Evolutionary conservation across 2,888 invertebrate species (phyloP), one percentile per base, ranked within the genome.

Genomic region (Buathra laborator): DNA sequence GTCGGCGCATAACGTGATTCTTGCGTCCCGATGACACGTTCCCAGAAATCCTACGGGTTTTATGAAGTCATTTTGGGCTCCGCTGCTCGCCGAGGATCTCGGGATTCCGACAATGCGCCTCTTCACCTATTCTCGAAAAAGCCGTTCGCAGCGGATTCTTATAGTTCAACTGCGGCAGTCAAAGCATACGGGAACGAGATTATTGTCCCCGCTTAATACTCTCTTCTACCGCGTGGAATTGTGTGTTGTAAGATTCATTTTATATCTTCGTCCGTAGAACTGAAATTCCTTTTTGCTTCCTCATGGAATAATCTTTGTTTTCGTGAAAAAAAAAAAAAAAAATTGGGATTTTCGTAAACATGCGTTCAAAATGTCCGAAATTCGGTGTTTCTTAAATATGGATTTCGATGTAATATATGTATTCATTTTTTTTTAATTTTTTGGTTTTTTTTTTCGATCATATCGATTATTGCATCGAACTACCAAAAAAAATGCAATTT

Each of bases 21-120:
- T 64, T 72, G 19, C 32, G 43, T 83, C 64, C 77, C 83, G 86
- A 87, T 84, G 78, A 84, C 84, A 84, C 81, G 76, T 87, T 86
- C 83, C 82, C 71, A 83, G 87, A 56, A 86, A 87, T 86, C 75
- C 68, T 72, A 66, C 79, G 78, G 81, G 71, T 90, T 90, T 89
- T 90, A 89, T 86, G 83, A 88, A 89, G 87, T 88, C 87, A 89
- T 89, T 89, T 88, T 74, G 74, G 62, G 75, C 56, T n/a, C 79
- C 56, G 66, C 46, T 53, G 56, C 16, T 44, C 12, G 19, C 37
- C 19, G 44, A 56, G 29, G 71, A 66, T 66, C 72, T 51, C 29
- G 81, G 24, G 43, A 53, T 53, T 66, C 53, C 48, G 51, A 81
- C 78, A 80, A 77, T 86, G 68, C 44, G n/a, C 16, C 67, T 53